Evolutionary conservation across 2,888 invertebrate genomes (phyloP), one percentile per base, ranked within the genome.

Genomic region (Epistrophe grossulariae): DNA sequence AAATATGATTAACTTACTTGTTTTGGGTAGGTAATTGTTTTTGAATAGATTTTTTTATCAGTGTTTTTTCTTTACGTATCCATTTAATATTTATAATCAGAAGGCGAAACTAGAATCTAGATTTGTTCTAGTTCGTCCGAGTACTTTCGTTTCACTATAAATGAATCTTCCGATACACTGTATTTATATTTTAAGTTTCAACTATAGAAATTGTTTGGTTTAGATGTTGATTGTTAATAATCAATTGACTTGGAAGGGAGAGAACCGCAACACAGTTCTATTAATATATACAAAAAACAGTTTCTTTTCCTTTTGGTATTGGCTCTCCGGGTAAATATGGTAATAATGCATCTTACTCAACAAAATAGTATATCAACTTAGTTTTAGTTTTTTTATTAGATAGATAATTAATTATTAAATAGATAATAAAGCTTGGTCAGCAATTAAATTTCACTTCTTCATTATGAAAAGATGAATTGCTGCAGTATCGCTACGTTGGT

Each of bases 181-280:
- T 45, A 31, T 45, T 45, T 64, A 45, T 48, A 48, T 6, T n/a
- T n/a, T n/a, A n/a, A n/a, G n/a, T n/a, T 11, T 38, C 17, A n/a
- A 40, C 24, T 35, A 35, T 40, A 15, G 4, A 13, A 24, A 24
- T 19, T 6, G n/a, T 10, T 10, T 15, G 15, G n/a, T 15, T 28
- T 28, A 52, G 43, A 62, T 62, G 15, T 62, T 62, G 43, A 62
- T 62, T 43, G 10, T 28, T n/a, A 62, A 45, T 62, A 43, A 62
- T 62, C 43, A 62, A 62, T 62, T 40, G 40, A 7, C 13, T 19
- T 31, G 57, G n/a, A 31, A 35, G n/a, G n/a, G 57, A 59, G 35
- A 59, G 17, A 59, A 59, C 5, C n/a, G 57, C 13, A 6, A 38
- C 13, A 59, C 28, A 31, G 17, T 17, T 59, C 55, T 4, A 11